Conservation (phyloP, 1,140 invertebrate species). For the Drosophila repletoides region DNA sequence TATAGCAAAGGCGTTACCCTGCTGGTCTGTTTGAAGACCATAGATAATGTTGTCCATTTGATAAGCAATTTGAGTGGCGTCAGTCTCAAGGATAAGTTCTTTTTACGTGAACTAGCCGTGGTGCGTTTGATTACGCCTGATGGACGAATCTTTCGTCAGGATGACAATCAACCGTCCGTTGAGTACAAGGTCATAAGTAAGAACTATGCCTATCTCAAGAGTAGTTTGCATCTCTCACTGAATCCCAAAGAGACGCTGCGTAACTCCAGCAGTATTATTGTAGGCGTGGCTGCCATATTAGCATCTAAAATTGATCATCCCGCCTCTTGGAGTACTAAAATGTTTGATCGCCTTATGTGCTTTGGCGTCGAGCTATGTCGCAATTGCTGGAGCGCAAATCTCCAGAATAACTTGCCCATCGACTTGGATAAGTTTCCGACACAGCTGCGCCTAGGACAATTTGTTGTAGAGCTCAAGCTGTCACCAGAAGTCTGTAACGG, state of each 20-base stretch:
- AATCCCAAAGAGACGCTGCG: conserved; percentile 33
- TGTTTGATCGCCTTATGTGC: conserved; percentile 63
- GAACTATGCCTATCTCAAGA: conserved; percentile 69
- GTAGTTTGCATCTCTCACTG: conserved; percentile 49
- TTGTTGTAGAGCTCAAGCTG: conserved; percentile 47
- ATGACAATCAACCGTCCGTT: conserved; percentile 20
- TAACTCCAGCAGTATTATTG: conserved; percentile 57
- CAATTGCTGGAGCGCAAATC: conserved; percentile 49
- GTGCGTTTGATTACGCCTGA: conserved; percentile 57
- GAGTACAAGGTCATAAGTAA: conserved; percentile 52
- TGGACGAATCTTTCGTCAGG: conserved; percentile 47
- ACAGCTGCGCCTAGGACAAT: conserved; percentile 63
- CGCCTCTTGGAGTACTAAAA: conserved; percentile 56
- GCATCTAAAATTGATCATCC: conserved; percentile 73
- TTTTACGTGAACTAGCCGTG: conserved; percentile 59
- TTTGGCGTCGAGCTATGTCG: conserved; percentile 70
- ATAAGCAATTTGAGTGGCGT: conserved; percentile 41
- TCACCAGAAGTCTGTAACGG: conserved; percentile 35
- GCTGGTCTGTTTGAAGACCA: conserved; percentile 44
- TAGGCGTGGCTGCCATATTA: conserved; percentile 63
- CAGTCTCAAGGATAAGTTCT: conserved; percentile 33
- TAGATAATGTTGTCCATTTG: conserved; percentile 61
- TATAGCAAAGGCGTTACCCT: conserved; percentile 31
- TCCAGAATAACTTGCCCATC: conserved; percentile 21
- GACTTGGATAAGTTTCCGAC: conserved; percentile 57